These are phyloP conservation scores for Myotis planiceps DNA, from an alignment of 2,797 vertebrate species.

Conservation along the genomic window DNA sequence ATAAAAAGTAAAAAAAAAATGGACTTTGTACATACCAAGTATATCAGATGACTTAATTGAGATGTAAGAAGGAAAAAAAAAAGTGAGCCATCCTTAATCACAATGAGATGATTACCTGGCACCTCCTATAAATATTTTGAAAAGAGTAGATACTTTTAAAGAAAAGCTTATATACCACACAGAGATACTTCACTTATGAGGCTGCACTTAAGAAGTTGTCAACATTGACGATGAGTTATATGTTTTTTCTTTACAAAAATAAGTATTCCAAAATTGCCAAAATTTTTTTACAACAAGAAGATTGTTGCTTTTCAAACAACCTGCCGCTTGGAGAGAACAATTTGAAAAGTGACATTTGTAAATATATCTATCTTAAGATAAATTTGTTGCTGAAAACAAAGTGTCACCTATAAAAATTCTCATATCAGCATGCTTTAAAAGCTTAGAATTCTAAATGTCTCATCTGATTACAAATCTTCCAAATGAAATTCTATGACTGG, in stretches of 20 bases:
- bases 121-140: not conserved
- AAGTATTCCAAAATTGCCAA: not conserved
- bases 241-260: not conserved
- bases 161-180: not conserved
- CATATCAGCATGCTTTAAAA: not conserved
- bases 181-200: not conserved
- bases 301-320: not conserved
- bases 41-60: not conserved
- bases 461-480: not conserved
- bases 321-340: not conserved
- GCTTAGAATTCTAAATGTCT: not conserved
- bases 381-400: slow-evolving; percentile 5
- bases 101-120: not conserved
- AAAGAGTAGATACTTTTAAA: not conserved
- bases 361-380: not conserved
- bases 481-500: not conserved
- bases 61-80: not conserved
- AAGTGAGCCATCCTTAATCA: not conserved
- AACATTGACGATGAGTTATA: not conserved
- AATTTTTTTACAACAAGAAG: not conserved
- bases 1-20: not conserved
- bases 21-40: too few relatives aligned
- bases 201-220: not conserved
- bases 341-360: not conserved
- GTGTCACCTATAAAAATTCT: not conserved